Conservation (phyloP, 2,888 invertebrate species). For the Belgica antarctica region DNA sequence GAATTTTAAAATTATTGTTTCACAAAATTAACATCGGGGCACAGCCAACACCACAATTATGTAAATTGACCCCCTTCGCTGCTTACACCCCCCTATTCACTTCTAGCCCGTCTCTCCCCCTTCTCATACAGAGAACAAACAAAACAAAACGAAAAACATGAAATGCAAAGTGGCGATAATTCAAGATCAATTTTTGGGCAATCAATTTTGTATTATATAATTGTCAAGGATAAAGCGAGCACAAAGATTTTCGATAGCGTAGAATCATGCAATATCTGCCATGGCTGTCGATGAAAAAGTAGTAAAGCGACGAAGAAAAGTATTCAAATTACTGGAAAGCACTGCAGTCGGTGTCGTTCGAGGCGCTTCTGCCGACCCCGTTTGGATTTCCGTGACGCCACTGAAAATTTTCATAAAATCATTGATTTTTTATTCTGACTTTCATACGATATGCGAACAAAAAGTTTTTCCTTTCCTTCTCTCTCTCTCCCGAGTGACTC, state of each 20-base stretch:
- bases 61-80: too few relatives aligned
- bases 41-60: constrained; percentile 1
- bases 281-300: not conserved
- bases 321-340: too few relatives aligned
- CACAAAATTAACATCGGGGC: constrained; percentile 12
- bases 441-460: constrained; percentile 8
- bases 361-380: not conserved
- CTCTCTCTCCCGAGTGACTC: constrained; percentile 32
- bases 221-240: constrained; percentile 38
- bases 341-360: not conserved
- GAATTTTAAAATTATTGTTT: constrained; percentile 9
- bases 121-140: not conserved
- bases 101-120: not conserved
- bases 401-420: constrained; percentile 40
- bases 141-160: constrained; percentile 26
- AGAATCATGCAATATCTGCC: constrained; percentile 15
- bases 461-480: constrained; percentile 16
- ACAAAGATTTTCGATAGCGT: constrained; percentile 5
- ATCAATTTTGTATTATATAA: constrained; percentile 40
- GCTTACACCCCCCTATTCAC: too few relatives aligned
- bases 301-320: not conserved
- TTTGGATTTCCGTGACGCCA: constrained; percentile 18
- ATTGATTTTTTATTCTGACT: constrained; percentile 41
- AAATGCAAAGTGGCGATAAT: constrained; percentile 32
- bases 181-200: constrained; percentile 42